Base-by-base conservation (phyloP, 2,113 vertebrate species). In the Sinocyclocheilus anophthalmus region DNA sequence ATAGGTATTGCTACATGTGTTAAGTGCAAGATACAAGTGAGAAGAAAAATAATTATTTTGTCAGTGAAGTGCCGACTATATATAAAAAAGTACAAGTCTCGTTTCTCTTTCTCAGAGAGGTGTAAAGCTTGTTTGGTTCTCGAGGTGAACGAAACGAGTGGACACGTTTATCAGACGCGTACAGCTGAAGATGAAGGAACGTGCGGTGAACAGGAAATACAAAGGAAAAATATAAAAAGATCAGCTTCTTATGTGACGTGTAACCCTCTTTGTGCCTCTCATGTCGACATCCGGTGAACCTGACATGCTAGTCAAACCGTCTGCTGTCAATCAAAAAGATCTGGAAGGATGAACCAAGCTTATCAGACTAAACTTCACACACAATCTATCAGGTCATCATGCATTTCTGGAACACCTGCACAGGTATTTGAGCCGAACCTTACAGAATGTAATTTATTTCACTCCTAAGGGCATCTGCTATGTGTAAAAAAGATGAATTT, bases 1-100 rank as follows among this genome's bases (percentile, higher is more conserved):
- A 92, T 94, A 95, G 92, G 92, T 96, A 96, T 96, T 96, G 95
- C 94, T 96, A 97, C 94, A 95, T 94, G 93, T 95, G 93, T 94
- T 85, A 94, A 97, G 96, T 97, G 95, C 94, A 97, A 97, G 93
- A 91, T 95, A 96, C 90, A 95, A 92, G 93, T 96, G 93, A 96
- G 93, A 95, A 93, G 93, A 96, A 94, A 96, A 94, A 77, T 72
- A 94, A 94, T 89, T 91, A 89, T 91, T 95, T 90, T 48, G 90
- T 92, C 91, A 93, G 94, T 93, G 92, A 96, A 95, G 95, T 93
- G 93, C 92, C 90, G 92, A 92, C 93, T 94, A 93, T 93, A 77
- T 78, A 53, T 55, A 84, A 90, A 95, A 95, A 95, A 95, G 95
- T 94, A 95, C 94, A 95, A 93, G 94, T 94, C 91, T 93, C 93